Evolutionary conservation across 2,797 vertebrate species (phyloP).

Genomic region (Serranus cabrilla): DNA sequence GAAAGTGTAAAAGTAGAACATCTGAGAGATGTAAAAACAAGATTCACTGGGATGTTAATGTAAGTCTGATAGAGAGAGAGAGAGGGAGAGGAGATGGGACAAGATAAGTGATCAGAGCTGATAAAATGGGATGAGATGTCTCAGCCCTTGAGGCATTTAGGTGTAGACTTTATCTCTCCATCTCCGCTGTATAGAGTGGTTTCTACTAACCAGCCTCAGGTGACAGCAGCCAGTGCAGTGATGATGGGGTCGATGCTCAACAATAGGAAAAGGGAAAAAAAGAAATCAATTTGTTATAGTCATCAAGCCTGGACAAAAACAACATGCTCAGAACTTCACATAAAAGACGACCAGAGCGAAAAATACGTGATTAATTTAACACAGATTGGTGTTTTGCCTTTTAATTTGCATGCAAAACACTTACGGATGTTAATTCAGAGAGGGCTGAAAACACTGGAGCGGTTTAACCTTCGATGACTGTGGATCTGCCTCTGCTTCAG

Average conservation of each 20-base stretch:
- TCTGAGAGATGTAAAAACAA: constrained; percentile 59
- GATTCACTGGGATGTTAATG: constrained; percentile 60
- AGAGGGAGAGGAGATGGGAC: constrained; percentile 42
- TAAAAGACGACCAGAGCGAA: background rate
- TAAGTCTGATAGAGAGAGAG: constrained; percentile 41
- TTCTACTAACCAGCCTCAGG: constrained; percentile 62
- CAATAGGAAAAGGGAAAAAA: background rate
- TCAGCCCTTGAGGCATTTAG: constrained; percentile 66
- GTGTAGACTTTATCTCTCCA: constrained; percentile 66
- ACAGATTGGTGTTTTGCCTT: constrained; percentile 36
- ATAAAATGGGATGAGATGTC: constrained; percentile 75
- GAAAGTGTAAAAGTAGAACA: constrained; percentile 56
- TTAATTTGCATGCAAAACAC: constrained; percentile 53
- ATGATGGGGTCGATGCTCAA: constrained; percentile 38
- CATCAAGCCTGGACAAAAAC: constrained; percentile 23
- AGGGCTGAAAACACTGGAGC: constrained; percentile 46
- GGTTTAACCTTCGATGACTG: constrained; percentile 68
- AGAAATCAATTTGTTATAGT: constrained; percentile 43
- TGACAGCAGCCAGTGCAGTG: constrained; percentile 50
- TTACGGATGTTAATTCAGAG: constrained; percentile 46
- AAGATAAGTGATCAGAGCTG: constrained; percentile 74
- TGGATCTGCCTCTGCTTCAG: constrained; percentile 57
- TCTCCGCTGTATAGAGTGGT: constrained; percentile 36
- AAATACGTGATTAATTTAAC: constrained; percentile 22
- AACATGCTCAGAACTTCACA: constrained; percentile 18